A percentile compares a stretch with the other conserved stretches of the same genome.
Conservation (phyloP, 2,113 vertebrate species). For the Montifringilla adamsi region DNA sequence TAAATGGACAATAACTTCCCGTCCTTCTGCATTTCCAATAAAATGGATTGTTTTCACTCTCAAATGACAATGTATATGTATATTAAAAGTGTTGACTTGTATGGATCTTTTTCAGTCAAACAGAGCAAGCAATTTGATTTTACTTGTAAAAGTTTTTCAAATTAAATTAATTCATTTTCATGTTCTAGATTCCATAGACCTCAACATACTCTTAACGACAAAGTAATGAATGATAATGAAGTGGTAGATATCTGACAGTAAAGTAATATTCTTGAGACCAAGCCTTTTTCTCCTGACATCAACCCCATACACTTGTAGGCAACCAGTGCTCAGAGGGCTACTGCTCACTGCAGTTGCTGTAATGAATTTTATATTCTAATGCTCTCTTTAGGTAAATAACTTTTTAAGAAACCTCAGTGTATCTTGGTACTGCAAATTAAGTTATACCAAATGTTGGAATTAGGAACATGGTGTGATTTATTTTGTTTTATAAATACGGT, state of each 20-base stretch:
- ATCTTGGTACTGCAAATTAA: background rate
- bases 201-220: background rate
- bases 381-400: background rate
- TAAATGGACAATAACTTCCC: background rate
- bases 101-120: background rate
- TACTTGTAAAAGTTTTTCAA: background rate
- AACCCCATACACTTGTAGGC: background rate
- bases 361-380: background rate
- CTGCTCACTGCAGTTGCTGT: background rate
- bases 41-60: background rate
- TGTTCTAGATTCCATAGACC: background rate
- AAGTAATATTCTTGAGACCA: background rate
- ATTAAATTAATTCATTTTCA: background rate
- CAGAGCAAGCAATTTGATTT: background rate
- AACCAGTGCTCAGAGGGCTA: background rate
- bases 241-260: background rate
- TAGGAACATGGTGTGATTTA: background rate
- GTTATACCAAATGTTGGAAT: background rate
- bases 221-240: background rate
- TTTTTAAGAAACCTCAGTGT: background rate
- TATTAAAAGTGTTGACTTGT: background rate
- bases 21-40: background rate
- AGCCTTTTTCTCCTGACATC: background rate
- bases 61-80: background rate
- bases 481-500: background rate